Base-by-base conservation (phyloP, 2,888 invertebrate genomes). In the Bellardia bayeri region DNA sequence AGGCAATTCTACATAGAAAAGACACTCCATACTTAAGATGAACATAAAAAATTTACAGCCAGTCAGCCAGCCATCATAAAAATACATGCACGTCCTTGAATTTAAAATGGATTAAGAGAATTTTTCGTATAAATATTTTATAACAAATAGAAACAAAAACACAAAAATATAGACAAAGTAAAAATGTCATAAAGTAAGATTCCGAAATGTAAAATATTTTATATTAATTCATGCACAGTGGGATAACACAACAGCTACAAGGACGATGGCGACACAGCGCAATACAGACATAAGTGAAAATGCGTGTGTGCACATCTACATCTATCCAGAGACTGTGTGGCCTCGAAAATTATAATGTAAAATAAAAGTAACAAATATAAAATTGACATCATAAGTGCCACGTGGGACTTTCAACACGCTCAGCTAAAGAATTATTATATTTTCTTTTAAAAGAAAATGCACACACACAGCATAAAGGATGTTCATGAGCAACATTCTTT, bases 321-420 rank as follows among this genome's bases (percentile, higher is more conserved):
- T 33, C 74, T 68, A 74, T 14, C 45, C 1, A 76, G 79, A 45
- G 75, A 85, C 58, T 16, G 13, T 75, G 42, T 80, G 80, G 37
- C 80, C 75, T 75, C 54, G 80, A 75, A 84, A 45, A 37, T 37
- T 16, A 14, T 23, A 40, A 13, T 37, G 0, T 14, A 51, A 66
- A 79, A 42, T 63, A 85, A 72, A 66, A 63, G 56, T 68, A 69
- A 69, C 11, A 63, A 74, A 68, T 13, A 80, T 75, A 56, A 85
- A 80, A 85, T 69, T 85, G 63, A 74, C 80, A 80, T 61, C 63
- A 63, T 64, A 79, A 82, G 64, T 82, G 82, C 69, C 87, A 87
- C 87, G 87, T 85, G 87, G 75, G 82, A 75, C 49, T 82, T 82
- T 58, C 64, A 71, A 82, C 74, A 63, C 75, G 9, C 49, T 74